Evolutionary conservation across 2,888 invertebrate species (phyloP).

Genomic region (Phragmatobia fuliginosa): DNA sequence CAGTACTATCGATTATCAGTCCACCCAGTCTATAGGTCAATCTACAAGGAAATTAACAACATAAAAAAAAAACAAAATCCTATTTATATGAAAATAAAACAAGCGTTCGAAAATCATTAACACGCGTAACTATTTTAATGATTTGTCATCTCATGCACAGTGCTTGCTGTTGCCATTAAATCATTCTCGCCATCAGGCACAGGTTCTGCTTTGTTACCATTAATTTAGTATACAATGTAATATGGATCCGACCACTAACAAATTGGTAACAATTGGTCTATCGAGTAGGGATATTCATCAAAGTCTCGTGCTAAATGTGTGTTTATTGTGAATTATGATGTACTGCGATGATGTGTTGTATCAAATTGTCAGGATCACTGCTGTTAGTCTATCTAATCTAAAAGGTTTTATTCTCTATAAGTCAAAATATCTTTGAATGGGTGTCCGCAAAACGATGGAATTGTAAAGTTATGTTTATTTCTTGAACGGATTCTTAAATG

Average conservation of each 20-base stretch:
- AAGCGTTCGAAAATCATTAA: constrained; percentile 43
- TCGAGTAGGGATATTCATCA: constrained; percentile 59
- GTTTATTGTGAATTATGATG: constrained; percentile 36
- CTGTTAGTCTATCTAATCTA: no score
- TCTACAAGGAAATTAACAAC: not conserved
- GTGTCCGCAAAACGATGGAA: no score
- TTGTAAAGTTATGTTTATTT: no score
- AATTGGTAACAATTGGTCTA: constrained; percentile 64
- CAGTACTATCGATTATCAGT: not conserved
- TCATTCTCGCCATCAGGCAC: constrained; percentile 51
- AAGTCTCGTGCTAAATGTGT: constrained; percentile 49
- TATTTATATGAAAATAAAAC: not conserved
- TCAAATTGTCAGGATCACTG: not conserved
- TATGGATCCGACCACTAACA: constrained; percentile 62
- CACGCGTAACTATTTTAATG: constrained; percentile 45
- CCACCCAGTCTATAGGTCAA: not conserved
- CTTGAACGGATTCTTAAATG: no score
- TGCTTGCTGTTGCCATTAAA: constrained; percentile 47
- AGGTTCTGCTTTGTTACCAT: constrained; percentile 54
- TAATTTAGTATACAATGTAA: constrained; percentile 64
- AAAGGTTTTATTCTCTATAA: no score
- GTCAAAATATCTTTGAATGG: no score
- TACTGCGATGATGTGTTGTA: constrained; percentile 21
- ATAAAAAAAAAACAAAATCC: not conserved
- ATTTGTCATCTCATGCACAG: constrained; percentile 44